Evolutionary conservation across 2,113 vertebrate genomes (phyloP).

Genomic region (Stictonetta naevosa): DNA sequence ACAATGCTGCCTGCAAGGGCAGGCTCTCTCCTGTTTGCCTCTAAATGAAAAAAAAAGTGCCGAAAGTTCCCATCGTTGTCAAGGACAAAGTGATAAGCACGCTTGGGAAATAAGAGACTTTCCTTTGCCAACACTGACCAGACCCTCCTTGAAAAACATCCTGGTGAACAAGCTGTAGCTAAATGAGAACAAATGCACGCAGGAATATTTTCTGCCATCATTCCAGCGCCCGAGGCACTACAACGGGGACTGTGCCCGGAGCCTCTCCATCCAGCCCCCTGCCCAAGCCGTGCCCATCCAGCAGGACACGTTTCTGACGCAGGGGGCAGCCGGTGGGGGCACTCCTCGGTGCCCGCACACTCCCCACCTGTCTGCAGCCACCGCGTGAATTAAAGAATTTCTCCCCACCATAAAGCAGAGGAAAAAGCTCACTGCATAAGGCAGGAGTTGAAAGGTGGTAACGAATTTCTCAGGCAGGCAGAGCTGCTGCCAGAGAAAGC

Average conservation of each 20-base stretch:
- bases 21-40: constrained; percentile 32
- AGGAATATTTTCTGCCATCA: constrained; percentile 39
- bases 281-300: no score
- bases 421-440: neutral
- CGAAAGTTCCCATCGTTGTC: constrained; percentile 52
- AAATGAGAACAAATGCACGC: constrained; percentile 32
- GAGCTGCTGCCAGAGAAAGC: neutral
- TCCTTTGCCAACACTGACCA: constrained; percentile 57
- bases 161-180: constrained; percentile 48
- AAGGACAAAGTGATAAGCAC: constrained; percentile 66
- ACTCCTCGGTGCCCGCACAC: no score
- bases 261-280: neutral
- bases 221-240: constrained; percentile 2
- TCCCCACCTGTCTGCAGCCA: no score
- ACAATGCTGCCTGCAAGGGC: constrained; percentile 34
- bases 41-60: neutral
- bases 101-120: constrained; percentile 61
- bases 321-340: no score
- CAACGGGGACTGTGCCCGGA: neutral
- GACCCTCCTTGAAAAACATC: constrained; percentile 69
- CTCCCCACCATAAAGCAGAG: neutral
- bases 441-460: accelerated
- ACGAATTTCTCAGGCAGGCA: neutral
- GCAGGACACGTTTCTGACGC: no score
- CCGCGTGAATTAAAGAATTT: no score